Percentiles rank a stretch among this genome's conserved stretches.
These are phyloP conservation scores for Ophiodon elongatus DNA, from an alignment of 2,113 vertebrate species.

Conservation along the genomic window DNA sequence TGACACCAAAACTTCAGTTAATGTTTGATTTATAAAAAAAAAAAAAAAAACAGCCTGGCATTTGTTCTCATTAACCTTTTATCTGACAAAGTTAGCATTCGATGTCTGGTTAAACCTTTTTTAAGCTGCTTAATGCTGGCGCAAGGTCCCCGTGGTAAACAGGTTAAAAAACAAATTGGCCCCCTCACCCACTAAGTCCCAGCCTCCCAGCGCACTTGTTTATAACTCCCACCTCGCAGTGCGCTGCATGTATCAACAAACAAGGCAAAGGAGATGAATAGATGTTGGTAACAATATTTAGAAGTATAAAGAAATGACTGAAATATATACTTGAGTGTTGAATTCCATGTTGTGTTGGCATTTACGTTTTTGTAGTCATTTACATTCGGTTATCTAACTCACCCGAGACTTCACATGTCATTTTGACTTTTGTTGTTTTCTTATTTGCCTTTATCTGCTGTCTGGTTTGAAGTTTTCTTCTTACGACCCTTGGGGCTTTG, in stretches of 20 bases:
- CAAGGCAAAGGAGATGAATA: conserved; percentile 9
- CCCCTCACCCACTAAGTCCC: conserved; percentile 4
- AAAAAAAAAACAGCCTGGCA: background rate
- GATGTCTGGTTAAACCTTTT: conserved; percentile 18
- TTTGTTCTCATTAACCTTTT: background rate
- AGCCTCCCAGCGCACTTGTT: conserved; percentile 30
- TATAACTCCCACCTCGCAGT: background rate
- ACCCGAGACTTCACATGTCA: conserved; percentile 21
- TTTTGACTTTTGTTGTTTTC: conserved; percentile 30
- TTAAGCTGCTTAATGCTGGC: conserved; percentile 9
- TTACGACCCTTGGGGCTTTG: conserved; percentile 11
- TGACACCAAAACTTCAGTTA: conserved; percentile 1
- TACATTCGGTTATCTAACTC: conserved; percentile 18
- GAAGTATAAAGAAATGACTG: background rate
- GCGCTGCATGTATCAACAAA: conserved; percentile 37
- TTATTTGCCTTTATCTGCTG: conserved; percentile 29
- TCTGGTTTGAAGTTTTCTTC: conserved; percentile 40
- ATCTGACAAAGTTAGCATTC: conserved; percentile 23
- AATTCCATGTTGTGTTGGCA: conserved; percentile 8
- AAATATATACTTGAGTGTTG: conserved; percentile 1
- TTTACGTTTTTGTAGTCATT: conserved; percentile 15
- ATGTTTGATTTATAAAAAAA: background rate
- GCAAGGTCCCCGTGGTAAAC: background rate
- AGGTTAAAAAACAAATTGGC: conserved; percentile 37
- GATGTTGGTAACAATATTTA: conserved; percentile 12